Base-by-base conservation (phyloP, 2,797 vertebrate species). In the Pterois miles region DNA sequence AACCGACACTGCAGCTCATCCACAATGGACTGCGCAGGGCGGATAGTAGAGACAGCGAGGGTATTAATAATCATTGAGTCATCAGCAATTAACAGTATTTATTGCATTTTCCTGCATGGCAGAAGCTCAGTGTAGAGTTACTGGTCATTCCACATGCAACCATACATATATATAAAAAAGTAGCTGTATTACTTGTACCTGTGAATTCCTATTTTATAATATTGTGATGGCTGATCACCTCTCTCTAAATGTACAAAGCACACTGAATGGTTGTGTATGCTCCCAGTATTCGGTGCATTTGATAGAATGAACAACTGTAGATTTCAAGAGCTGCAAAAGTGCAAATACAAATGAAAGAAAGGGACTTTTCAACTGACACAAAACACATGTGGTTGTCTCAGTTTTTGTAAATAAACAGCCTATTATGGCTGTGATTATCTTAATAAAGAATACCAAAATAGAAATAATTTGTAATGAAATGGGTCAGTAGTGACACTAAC, bases 1-100 rank as follows among this genome's bases (percentile, higher is more conserved):
- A 98, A 97, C 67, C 82, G 94, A 78, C 83, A 76, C 16, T 90
- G 86, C 69, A 97, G 78, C 27, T 96, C 91, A 0, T 63, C 65
- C 4, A 96, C 91, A 4, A n/a, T 78, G 2, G 38, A 12, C 74
- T 92, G 50, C 25, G 58, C 7, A 65, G 22, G 31, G 2, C 10
- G 31, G 36, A 38, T 10, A 8, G 25, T 11, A 43, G 9, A 33
- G 69, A 43, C 5, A 62, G 5, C 8, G 54, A 43, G 6, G 29
- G 16, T 46, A 2, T n/a, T 50, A 50, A n/a, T n/a, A 50, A 11
- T 50, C 20, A 50, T 50, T 4, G n/a, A 22, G 46, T 50, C 36
- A 72, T 25, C 18, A 38, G 40, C 38, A 69, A 50, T 63, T 33
- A 31, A 27, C 16, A 46, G 10, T 13, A 62, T 52, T 2, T 31